Base-by-base conservation (phyloP, 2,888 invertebrate species). In the Ophion obscuratus region DNA sequence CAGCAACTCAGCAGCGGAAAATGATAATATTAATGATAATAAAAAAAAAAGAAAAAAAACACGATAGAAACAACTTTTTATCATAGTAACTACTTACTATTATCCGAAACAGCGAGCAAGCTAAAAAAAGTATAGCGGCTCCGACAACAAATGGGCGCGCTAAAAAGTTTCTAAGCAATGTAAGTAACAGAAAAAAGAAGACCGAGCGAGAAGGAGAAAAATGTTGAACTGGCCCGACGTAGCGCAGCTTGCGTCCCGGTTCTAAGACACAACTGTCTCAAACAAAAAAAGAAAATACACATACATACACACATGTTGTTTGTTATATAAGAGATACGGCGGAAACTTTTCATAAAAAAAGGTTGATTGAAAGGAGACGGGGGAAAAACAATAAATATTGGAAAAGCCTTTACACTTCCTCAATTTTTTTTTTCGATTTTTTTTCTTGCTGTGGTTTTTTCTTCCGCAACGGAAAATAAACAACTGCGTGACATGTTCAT, bases 101-200 rank as follows among this genome's bases (percentile, higher is more conserved):
- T 95, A 95, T 95, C 95, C 95, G 95, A 95, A 95, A 95, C 94
- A 95, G 94, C 95, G 93, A 95, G 94, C 53, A 17, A 17, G 17
- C 53, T 53, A 53, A 94, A 93, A 92, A 93, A 90, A 93, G 90
- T 91, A 91, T 92, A 91, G 94, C 95, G 95, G 95, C 95, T 64
- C 40, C 77, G 62, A 67, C 71, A 78, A 68, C 81, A 53, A 47
- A 68, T 87, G 89, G 89, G 89, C 89, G 90, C 88, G 91, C 90
- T 91, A 90, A 89, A 86, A 91, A 44, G 89, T 91, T 92, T 92
- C 89, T 90, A 91, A 91, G 90, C 90, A 91, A 91, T 92, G 91
- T 92, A 91, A 92, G 91, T 90, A 87, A 89, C 83, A 83, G 5
- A 62, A 80, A 80, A 73, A 85, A 82, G 53, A 68, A 47, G 59